These are phyloP conservation scores for Hoplodrina blanda DNA, from an alignment of 2,888 invertebrate genomes.

Conservation along the genomic window DNA sequence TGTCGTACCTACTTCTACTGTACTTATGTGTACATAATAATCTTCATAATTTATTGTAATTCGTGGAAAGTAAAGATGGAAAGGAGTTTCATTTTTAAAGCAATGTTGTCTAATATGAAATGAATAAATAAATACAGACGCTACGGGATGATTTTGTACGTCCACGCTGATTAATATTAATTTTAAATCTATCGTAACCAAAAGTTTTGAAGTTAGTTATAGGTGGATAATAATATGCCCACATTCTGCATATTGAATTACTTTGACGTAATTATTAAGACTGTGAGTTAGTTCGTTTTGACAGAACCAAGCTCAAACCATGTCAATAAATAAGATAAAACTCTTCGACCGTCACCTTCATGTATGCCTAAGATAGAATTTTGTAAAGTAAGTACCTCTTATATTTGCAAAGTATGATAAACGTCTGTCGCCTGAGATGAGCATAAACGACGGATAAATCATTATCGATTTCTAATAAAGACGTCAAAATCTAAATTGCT, in stretches of 20 bases:
- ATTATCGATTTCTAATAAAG: slow-evolving; percentile 31
- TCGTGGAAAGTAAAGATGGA: neutral
- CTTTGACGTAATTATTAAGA: too few relatives aligned
- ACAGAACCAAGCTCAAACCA: neutral
- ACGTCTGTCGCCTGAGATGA: neutral
- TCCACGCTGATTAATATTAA: too few relatives aligned
- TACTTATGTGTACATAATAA: slow-evolving; percentile 3
- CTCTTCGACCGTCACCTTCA: neutral
- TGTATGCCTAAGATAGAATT: neutral
- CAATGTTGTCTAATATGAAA: too few relatives aligned
- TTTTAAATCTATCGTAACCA: neutral
- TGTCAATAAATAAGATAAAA: neutral
- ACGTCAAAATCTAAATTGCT: slow-evolving; percentile 2
- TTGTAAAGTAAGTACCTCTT: neutral
- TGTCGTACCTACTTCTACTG: slow-evolving; percentile 16
- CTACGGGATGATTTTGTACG: too few relatives aligned
- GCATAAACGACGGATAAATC: slow-evolving; percentile 23
- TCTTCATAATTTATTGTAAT: slow-evolving; percentile 13
- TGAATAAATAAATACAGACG: too few relatives aligned
- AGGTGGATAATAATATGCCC: too few relatives aligned
- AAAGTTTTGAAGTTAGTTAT: too few relatives aligned
- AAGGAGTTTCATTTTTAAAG: too few relatives aligned
- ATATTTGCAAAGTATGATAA: neutral
- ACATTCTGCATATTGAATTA: too few relatives aligned
- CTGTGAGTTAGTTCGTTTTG: too few relatives aligned